These are phyloP conservation scores for Littorina saxatilis DNA, from an alignment of 1,140 invertebrate genomes.

Conservation along the genomic window DNA sequence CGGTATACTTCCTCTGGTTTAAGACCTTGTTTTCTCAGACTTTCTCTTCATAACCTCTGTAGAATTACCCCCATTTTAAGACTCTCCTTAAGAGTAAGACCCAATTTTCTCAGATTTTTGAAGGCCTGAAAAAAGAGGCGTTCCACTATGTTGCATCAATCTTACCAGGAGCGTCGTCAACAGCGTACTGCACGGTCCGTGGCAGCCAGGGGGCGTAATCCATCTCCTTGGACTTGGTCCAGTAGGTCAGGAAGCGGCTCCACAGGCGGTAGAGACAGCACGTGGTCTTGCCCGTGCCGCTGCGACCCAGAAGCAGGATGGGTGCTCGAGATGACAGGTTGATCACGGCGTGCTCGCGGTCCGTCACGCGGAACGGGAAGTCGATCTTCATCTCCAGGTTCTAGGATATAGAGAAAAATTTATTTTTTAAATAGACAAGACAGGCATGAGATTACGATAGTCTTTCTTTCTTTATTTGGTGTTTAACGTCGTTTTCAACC, in stretches of 20 bases:
- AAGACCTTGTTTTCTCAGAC: no score
- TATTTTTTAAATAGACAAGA: no score
- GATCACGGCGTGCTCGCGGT: constrained; percentile 71
- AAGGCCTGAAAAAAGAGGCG: no score
- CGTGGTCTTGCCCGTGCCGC: constrained; percentile 72
- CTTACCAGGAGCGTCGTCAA: constrained; percentile 29
- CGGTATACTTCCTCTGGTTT: no score
- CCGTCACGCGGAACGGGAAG: constrained; percentile 72
- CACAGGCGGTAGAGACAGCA: constrained; percentile 72
- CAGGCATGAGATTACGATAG: no score
- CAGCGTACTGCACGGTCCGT: constrained; percentile 37
- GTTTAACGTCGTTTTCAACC: no score
- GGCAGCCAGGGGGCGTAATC: constrained; percentile 55
- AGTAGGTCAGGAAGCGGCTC: constrained; percentile 66
- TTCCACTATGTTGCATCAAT: no score
- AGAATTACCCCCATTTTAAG: no score
- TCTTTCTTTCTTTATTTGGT: no score
- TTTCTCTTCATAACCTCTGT: no score
- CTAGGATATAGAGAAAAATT: constrained; percentile 52
- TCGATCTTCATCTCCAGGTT: constrained; percentile 67
- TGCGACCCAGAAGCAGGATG: constrained; percentile 67
- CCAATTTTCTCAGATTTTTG: no score
- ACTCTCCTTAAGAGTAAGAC: no score
- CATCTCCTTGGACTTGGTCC: constrained; percentile 60
- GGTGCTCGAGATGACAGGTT: constrained; percentile 61